A percentile compares a stretch with the other conserved stretches of the same genome.
These are phyloP conservation scores for Platanista minor DNA, from an alignment of 2,113 vertebrate species.

Conservation along the genomic window DNA sequence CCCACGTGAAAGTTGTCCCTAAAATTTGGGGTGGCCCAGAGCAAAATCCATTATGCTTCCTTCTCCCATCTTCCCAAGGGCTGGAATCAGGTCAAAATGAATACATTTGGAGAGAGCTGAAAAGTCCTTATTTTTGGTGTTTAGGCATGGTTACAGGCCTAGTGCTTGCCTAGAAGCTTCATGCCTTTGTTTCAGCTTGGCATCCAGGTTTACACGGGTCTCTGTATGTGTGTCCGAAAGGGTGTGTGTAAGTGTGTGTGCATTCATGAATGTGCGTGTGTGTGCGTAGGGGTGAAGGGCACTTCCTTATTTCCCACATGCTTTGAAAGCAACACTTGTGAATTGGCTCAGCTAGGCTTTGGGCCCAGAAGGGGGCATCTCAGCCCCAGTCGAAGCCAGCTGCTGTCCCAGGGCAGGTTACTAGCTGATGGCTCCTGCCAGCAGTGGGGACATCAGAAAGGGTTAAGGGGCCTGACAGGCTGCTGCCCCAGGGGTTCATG, in stretches of 20 bases:
- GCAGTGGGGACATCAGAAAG: background rate
- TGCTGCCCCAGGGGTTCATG: constrained; percentile 76
- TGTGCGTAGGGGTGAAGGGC: background rate
- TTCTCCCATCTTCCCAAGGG: background rate
- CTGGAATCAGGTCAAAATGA: no score
- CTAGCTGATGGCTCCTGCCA: fast-evolving
- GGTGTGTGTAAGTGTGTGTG: fast-evolving
- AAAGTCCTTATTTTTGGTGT: background rate
- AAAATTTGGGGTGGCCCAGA: background rate
- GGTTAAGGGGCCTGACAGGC: constrained; percentile 42
- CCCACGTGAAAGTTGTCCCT: no score
- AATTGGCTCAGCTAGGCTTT: fast-evolving
- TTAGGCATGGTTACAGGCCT: fast-evolving
- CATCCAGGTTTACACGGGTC: background rate
- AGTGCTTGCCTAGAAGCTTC: no score
- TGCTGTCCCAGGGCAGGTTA: fast-evolving
- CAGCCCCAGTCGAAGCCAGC: fast-evolving
- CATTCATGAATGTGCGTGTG: fast-evolving
- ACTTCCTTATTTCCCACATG: background rate
- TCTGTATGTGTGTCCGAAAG: background rate
- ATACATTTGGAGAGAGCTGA: fast-evolving
- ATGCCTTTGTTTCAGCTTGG: background rate
- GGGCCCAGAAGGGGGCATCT: background rate
- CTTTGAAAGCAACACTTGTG: background rate
- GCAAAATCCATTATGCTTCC: fast-evolving